Conservation (phyloP, 2,113 vertebrate genomes). For the Lophochroa leadbeateri region DNA sequence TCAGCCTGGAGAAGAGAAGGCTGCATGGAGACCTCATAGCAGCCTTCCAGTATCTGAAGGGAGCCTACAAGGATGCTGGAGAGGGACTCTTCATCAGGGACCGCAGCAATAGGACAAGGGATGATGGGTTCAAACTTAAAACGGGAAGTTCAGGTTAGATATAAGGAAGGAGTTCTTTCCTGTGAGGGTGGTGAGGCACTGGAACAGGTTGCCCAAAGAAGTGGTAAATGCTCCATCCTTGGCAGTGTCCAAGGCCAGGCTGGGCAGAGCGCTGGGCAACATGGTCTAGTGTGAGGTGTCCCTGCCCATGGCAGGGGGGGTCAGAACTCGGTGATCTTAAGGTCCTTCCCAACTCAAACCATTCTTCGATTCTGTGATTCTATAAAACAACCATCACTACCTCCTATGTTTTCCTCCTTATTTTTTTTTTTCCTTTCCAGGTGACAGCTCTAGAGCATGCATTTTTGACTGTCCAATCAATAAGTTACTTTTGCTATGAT, state of each 20-base stretch:
- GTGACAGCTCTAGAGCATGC: neutral
- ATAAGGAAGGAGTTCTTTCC: neutral
- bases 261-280: neutral
- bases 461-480: neutral
- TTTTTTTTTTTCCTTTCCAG: neutral
- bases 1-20: too few species aligned
- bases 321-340: neutral
- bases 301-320: neutral
- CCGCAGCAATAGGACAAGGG: too few species aligned
- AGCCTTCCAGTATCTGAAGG: neutral
- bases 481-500: neutral
- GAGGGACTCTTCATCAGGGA: neutral
- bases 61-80: neutral
- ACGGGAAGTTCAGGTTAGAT: neutral
- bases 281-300: neutral
- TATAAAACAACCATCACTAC: neutral
- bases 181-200: neutral
- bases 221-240: neutral
- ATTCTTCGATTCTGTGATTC: neutral
- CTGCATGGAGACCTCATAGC: neutral
- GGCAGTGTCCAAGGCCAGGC: neutral
- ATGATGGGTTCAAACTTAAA: neutral
- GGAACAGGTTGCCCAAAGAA: neutral
- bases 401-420: neutral
- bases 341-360: neutral